These are phyloP conservation scores for Coptotermes formosanus DNA, from an alignment of 1,140 invertebrate genomes.

Conservation along the genomic window DNA sequence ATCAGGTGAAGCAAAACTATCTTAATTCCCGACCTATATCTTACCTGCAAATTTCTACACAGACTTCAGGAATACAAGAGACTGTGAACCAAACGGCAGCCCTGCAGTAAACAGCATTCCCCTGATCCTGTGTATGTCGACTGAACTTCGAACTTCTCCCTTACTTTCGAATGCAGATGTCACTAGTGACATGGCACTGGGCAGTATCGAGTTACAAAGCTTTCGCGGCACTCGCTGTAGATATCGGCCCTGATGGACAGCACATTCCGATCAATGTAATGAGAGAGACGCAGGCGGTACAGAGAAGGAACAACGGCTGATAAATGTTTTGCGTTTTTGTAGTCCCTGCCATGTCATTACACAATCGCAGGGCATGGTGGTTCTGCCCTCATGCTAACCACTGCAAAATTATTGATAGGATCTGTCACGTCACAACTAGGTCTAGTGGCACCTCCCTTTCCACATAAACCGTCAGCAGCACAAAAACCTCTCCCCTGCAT, in stretches of 20 bases:
- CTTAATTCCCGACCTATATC: too few relatives aligned
- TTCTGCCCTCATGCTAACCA: not conserved
- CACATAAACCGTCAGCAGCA: not conserved
- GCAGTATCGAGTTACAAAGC: not conserved
- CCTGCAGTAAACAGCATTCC: too few relatives aligned
- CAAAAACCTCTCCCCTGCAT: not conserved
- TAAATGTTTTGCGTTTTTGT: conserved; percentile 19
- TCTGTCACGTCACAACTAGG: not conserved
- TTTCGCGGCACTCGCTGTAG: not conserved
- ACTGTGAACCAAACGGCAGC: too few relatives aligned
- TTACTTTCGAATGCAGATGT: too few relatives aligned
- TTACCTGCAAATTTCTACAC: too few relatives aligned
- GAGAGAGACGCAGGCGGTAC: not conserved
- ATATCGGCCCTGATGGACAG: not conserved
- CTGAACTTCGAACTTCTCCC: too few relatives aligned
- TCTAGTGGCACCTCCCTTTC: not conserved
- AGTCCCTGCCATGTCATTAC: not conserved
- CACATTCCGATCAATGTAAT: not conserved
- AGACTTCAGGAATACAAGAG: too few relatives aligned
- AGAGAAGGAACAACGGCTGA: not conserved
- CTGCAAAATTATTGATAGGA: not conserved
- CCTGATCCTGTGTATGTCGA: too few relatives aligned
- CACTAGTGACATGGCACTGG: too few relatives aligned
- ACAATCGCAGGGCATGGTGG: not conserved
- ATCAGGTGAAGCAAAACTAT: too few relatives aligned